Evolutionary conservation across 2,888 invertebrate species (phyloP).

Genomic region (Lasioglossum morio): DNA sequence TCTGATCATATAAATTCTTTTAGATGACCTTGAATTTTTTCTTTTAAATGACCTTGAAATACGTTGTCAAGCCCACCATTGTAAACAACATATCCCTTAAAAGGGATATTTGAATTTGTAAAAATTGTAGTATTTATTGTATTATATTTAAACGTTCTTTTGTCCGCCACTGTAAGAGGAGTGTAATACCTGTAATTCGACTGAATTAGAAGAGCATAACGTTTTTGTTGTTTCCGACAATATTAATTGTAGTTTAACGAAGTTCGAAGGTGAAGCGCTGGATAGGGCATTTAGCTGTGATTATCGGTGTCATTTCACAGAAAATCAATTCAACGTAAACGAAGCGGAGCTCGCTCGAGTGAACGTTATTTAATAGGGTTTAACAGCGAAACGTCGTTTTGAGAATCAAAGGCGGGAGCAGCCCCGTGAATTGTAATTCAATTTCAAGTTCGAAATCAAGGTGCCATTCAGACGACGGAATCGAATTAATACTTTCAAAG

Average conservation of each 20-base stretch:
- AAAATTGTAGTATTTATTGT: no score
- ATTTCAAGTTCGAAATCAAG: constrained; percentile 68
- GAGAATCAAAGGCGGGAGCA: constrained; percentile 44
- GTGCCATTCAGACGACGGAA: constrained; percentile 56
- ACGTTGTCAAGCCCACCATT: no score
- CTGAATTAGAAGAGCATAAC: neutral
- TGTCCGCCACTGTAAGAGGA: no score
- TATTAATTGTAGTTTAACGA: neutral
- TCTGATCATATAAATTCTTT: neutral
- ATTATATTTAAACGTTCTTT: no score
- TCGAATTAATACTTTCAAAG: constrained; percentile 56
- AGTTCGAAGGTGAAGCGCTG: neutral
- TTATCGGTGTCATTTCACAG: neutral
- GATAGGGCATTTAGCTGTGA: neutral
- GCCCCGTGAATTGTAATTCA: constrained; percentile 46
- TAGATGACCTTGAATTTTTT: no score
- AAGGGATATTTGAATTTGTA: no score
- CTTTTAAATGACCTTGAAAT: no score
- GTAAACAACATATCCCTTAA: no score
- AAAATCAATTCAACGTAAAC: constrained; percentile 16
- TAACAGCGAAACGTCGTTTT: constrained; percentile 44
- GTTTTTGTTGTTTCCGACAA: neutral
- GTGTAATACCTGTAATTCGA: no score
- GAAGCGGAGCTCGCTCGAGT: constrained; percentile 6
- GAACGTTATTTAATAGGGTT: constrained; percentile 22